Evolutionary conservation across 2,113 vertebrate species (phyloP).

Genomic region (Elephantulus edwardii): DNA sequence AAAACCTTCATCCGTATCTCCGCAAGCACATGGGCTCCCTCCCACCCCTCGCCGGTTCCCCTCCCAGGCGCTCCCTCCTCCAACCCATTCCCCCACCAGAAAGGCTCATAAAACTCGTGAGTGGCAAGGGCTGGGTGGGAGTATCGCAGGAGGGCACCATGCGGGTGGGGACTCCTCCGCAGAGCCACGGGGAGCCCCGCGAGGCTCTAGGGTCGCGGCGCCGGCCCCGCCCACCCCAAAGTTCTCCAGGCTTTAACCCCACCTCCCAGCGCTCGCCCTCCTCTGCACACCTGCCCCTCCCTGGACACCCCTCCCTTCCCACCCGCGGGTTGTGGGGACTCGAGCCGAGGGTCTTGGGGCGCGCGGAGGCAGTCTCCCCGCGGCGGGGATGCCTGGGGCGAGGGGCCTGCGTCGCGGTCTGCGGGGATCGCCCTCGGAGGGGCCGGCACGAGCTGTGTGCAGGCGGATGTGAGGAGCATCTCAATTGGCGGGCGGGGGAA

Average conservation of each 20-base stretch:
- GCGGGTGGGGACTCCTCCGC: slow-evolving; percentile 22
- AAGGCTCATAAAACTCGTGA: background rate
- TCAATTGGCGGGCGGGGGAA: slow-evolving; percentile 64
- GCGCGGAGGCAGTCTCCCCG: background rate
- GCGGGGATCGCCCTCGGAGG: slow-evolving; percentile 41
- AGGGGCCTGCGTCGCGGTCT: background rate
- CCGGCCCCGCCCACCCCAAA: slow-evolving; percentile 1
- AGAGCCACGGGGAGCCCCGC: background rate
- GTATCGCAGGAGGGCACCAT: slow-evolving; percentile 13
- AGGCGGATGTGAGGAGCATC: slow-evolving; percentile 76
- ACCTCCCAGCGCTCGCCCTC: background rate
- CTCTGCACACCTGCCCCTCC: background rate
- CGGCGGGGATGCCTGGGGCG: background rate
- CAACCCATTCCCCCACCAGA: background rate
- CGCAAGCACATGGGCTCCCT: slow-evolving; percentile 2
- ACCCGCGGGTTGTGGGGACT: rapidly evolving
- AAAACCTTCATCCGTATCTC: slow-evolving; percentile 8
- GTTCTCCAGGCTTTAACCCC: background rate
- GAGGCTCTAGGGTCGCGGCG: background rate
- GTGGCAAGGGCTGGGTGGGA: slow-evolving; percentile 4
- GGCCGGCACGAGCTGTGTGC: slow-evolving; percentile 33
- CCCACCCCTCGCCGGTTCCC: background rate
- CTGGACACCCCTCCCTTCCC: too few relatives aligned
- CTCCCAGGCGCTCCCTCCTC: background rate
- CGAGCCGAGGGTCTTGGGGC: background rate